phyloP scores from a whole-genome alignment of 1,140 invertebrate species.

The Drosophila bifasciata region DNA sequence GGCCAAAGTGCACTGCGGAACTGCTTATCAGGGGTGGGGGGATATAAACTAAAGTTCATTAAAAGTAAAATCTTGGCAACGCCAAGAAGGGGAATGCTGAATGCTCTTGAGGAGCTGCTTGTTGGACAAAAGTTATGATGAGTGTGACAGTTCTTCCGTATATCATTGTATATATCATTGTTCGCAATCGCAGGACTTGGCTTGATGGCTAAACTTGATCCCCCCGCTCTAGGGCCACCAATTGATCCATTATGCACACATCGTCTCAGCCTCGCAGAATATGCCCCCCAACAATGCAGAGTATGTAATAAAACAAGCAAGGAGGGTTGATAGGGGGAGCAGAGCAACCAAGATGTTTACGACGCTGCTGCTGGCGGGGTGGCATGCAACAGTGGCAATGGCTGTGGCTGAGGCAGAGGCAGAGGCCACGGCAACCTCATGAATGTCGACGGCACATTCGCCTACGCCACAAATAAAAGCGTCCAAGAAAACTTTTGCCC shows the following conservation, averaged over 20 bases:
- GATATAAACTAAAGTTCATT: constrained; percentile 65
- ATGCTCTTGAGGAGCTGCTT: constrained; percentile 8
- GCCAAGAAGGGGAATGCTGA: constrained; percentile 6
- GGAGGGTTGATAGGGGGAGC: constrained; percentile 6
- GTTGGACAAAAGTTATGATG: not conserved
- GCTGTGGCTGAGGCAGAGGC: no score
- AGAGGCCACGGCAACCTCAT: constrained; percentile 11
- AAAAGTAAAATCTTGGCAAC: constrained; percentile 45
- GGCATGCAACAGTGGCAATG: constrained; percentile 68
- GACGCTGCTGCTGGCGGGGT: constrained; percentile 33
- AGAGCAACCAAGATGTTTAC: constrained; percentile 40
- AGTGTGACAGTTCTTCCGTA: not conserved
- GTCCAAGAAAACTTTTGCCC: constrained; percentile 47
- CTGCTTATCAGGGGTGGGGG: constrained; percentile 26
- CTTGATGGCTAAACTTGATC: constrained; percentile 16
- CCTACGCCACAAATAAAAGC: constrained; percentile 31
- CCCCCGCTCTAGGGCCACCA: constrained; percentile 32
- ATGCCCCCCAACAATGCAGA: constrained; percentile 1
- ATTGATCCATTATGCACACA: constrained; percentile 30
- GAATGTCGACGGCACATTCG: constrained; percentile 47
- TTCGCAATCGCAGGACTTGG: no score
- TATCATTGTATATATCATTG: no score
- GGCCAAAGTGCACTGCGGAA: constrained; percentile 52
- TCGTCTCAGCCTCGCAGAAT: constrained; percentile 8
- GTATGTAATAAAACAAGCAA: constrained; percentile 29